Evolutionary conservation across 2,797 vertebrate genomes (phyloP).

Genomic region (Catostomus latipinnis): DNA sequence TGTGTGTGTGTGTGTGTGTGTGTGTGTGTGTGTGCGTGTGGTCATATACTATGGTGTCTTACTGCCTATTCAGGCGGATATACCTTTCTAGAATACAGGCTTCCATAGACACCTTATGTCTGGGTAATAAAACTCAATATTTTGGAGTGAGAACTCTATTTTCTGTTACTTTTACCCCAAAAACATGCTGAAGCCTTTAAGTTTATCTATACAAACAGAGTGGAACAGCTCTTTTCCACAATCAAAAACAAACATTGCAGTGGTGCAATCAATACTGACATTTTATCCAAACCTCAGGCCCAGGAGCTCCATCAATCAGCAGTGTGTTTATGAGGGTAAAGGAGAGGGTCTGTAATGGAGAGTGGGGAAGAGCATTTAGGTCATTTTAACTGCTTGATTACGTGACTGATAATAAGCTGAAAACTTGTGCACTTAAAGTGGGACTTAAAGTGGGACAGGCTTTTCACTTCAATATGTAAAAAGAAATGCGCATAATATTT

Average conservation of each 20-base stretch:
- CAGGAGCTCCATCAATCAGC: constrained; percentile 27
- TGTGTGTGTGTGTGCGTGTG: not conserved
- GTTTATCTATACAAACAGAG: constrained; percentile 57
- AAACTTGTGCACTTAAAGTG: not conserved
- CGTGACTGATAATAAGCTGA: not conserved
- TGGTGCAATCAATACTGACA: constrained; percentile 56
- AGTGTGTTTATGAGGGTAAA: constrained; percentile 36
- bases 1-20: not conserved
- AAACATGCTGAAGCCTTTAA: constrained; percentile 56
- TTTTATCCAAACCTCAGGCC: constrained; percentile 16
- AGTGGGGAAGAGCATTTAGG: not conserved
- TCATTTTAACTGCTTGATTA: not conserved
- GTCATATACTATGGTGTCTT: not conserved
- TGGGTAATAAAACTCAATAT: not conserved
- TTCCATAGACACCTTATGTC: constrained; percentile 27
- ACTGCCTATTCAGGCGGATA: constrained; percentile 55
- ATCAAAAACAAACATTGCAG: no score
- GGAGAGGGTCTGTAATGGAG: constrained; percentile 27
- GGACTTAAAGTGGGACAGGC: no score
- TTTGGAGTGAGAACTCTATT: not conserved
- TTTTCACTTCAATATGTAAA: no score
- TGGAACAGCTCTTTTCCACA: constrained; percentile 56
- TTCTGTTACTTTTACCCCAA: constrained; percentile 57
- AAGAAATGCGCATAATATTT: no score
- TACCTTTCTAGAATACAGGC: constrained; percentile 41